These are phyloP conservation scores for Ectemnius continuus DNA, from an alignment of 2,888 invertebrate genomes.

Conservation along the genomic window DNA sequence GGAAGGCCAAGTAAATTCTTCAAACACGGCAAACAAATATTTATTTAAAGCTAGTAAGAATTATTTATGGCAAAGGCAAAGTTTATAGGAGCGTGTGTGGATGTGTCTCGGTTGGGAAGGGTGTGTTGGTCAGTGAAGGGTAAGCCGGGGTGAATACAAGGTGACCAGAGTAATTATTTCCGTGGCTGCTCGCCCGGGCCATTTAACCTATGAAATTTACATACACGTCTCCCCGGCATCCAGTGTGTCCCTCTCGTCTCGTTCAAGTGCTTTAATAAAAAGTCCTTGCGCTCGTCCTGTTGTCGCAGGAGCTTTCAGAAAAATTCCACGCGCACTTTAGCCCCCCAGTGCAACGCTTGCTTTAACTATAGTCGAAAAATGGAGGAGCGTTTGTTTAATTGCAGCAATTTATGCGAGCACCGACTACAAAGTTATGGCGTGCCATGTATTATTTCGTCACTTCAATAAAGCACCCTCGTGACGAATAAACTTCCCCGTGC, in stretches of 20 bases:
- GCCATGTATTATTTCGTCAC: conserved; percentile 14
- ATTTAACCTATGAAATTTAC: conserved; percentile 72
- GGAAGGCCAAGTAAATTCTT: too few species aligned
- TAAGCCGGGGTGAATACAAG: conserved; percentile 62
- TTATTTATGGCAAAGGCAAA: conserved; percentile 14
- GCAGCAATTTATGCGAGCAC: conserved; percentile 6
- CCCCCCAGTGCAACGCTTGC: conserved; percentile 4
- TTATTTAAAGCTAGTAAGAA: too few species aligned
- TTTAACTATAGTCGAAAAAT: conserved; percentile 27
- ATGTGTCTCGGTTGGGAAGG: conserved; percentile 11
- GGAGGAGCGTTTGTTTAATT: conserved; percentile 24
- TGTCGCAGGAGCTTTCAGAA: conserved; percentile 34
- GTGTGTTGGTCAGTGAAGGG: conserved; percentile 48
- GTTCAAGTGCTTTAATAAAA: conserved; percentile 49
- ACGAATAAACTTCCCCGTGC: conserved; percentile 10
- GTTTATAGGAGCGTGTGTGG: conserved; percentile 19
- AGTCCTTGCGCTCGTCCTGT: conserved; percentile 44
- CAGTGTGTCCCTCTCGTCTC: conserved; percentile 24
- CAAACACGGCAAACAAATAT: too few species aligned
- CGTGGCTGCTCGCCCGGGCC: conserved; percentile 63
- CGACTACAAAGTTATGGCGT: conserved; percentile 11
- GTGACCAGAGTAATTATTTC: conserved; percentile 70
- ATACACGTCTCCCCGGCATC: conserved; percentile 52
- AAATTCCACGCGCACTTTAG: conserved; percentile 43
- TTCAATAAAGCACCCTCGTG: neutral